phyloP scores from a whole-genome alignment of 2,888 invertebrate species.

The Antheraea assamensis region DNA sequence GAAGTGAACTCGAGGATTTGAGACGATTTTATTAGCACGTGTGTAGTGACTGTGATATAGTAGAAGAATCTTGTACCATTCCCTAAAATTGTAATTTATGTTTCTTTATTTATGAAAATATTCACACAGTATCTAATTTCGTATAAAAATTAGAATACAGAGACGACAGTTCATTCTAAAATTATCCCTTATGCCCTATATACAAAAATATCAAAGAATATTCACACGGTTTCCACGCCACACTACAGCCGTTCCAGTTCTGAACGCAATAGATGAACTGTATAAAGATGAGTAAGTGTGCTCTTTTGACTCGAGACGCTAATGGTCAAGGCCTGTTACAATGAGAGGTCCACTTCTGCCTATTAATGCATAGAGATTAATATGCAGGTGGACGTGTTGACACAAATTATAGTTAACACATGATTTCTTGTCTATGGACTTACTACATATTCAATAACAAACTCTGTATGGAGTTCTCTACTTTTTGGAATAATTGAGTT shows the following conservation, averaged over 20 bases:
- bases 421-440: not conserved
- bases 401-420: not conserved
- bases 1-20: not conserved
- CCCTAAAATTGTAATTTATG: not conserved
- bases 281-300: not conserved
- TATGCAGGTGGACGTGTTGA: conserved; percentile 1
- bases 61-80: not conserved
- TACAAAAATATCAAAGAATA: not conserved
- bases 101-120: not conserved
- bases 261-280: not conserved
- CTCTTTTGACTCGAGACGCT: not conserved
- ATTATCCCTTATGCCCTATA: not conserved
- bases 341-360: not conserved
- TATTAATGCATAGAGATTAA: conserved; percentile 10
- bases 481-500: not conserved
- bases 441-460: not conserved
- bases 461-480: not conserved
- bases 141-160: not conserved
- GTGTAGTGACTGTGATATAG: not conserved
- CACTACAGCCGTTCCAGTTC: not conserved
- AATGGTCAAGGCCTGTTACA: conserved; percentile 7
- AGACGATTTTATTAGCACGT: not conserved
- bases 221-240: not conserved
- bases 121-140: not conserved
- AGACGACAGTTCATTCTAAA: not conserved